Base-by-base conservation (phyloP, 2,888 invertebrate genomes). In the Pelosia muscerda region DNA sequence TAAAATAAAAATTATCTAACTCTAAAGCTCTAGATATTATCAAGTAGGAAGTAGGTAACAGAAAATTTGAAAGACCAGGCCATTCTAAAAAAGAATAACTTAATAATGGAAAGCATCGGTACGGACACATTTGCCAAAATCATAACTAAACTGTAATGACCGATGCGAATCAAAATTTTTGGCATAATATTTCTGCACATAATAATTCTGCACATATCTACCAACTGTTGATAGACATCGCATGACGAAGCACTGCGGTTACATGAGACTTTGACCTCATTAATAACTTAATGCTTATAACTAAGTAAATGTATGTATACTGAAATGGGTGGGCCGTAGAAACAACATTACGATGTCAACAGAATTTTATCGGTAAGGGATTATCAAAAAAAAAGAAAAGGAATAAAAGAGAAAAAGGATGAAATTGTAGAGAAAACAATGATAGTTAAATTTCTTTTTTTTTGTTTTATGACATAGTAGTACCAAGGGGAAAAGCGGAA, bases 1-100 rank as follows among this genome's bases (percentile, higher is more conserved):
- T n/a, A n/a, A n/a, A n/a, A n/a, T n/a, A n/a, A n/a, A n/a, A n/a
- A 65, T 74, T 81, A 83, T 82, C 76, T 69, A 22, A 61, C 26
- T 60, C 38, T 60, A 62, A 62, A 73, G 65, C 63, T 9, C 38
- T 63, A 56, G 25, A 5, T 56, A 65, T 63, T 69, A 28, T 34
- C 55, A 68, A 79, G 74, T 60, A 60, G 60, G 60, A 60, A 60
- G 60, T 42, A 23, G 11, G 25, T 26, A 25, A 26, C 38, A 25
- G 4, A 26, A 6, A 31, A 42, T 42, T 61, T 26, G 19, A 61
- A 61, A 11, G 34, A 25, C n/a, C 42, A 61, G 23, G n/a, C 10
- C 26, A n/a, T 49, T 42, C 19, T n/a, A 61, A 42, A 42, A 31
- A 57, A 26, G 23, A 57, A 57, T 10, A 42, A 59, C 34, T 23